Base-by-base conservation (phyloP, 2,113 vertebrate species). In the Oncorhynchus keta region DNA sequence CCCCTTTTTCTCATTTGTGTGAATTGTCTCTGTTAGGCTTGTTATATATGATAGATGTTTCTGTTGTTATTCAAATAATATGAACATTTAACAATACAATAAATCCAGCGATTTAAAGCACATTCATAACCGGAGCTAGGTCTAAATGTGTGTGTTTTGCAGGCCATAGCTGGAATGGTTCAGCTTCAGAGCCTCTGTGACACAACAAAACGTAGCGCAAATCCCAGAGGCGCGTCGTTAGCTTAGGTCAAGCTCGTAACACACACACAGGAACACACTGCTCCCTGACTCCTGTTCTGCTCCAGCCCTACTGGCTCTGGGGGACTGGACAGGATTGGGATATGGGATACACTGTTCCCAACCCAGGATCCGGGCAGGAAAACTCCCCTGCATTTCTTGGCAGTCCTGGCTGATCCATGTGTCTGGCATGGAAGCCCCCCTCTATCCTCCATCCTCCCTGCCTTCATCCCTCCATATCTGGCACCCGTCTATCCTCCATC, bases 301-400 rank as follows among this genome's bases (percentile, higher is more conserved):
- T 35, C 20, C 32, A 39, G 80, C 77, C 70, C 14, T 70, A 8
- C 74, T 85, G 49, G 14, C 12, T 55, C 49, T 16, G 49, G 11
- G 49, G 69, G 78, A 85, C 77, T 82, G 84, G 86, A 86, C 69
- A 80, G 78, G 69, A 78, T 68, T 72, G 69, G 83, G 79, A 82
- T 67, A 72, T 75, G 84, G 85, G 81, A 90, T 80, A 79, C 80
- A 70, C 68, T 91, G 90, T 93, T 94, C 91, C 90, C 87, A 84
- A 77, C 82, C 85, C 85, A 82, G 35, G 35, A 39, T 39, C 35
- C 35, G 2, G 35, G 83, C 82, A 92, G 92, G 90, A 93, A 94
- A 83, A 89, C 92, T 94, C 92, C 92, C 88, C 89, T 92, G 90
- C 91, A 92, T 90, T 88, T 91, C 84, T 89, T 90, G 90, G 89